A percentile compares a stretch with the other conserved stretches of the same genome.
These are phyloP conservation scores for Mamestra configurata DNA, from an alignment of 1,140 invertebrate genomes.

Conservation along the genomic window DNA sequence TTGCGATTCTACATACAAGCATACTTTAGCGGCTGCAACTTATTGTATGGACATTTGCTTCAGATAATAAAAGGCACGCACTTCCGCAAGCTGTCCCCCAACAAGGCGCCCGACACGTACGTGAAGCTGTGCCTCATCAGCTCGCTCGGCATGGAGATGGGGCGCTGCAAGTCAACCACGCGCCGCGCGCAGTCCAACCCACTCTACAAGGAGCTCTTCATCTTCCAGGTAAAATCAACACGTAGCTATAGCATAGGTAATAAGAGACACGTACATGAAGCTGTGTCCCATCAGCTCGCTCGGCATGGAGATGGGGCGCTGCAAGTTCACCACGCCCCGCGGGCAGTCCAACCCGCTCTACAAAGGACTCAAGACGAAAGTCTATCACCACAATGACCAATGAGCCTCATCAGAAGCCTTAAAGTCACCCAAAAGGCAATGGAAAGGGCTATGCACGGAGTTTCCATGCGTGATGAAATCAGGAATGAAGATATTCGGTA, in stretches of 20 bases:
- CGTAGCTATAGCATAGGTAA: too few relatives aligned
- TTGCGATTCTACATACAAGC: too few relatives aligned
- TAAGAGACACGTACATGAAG: constrained; percentile 98
- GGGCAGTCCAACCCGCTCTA: constrained; percentile 98
- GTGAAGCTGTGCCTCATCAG: constrained; percentile 97
- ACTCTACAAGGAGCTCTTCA: constrained; percentile 98
- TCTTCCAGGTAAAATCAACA: constrained; percentile 97
- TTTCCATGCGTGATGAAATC: too few relatives aligned
- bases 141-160: constrained; percentile 97
- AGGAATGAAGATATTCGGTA: too few relatives aligned
- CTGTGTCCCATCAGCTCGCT: constrained; percentile 96
- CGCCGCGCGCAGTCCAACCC: constrained; percentile 97
- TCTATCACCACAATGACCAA: too few relatives aligned
- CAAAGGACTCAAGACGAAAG: constrained; percentile 98
- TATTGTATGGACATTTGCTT: too few relatives aligned
- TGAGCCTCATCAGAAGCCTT: too few relatives aligned
- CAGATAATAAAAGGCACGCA: constrained; percentile 96
- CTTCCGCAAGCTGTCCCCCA: constrained; percentile 93
- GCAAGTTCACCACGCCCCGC: constrained; percentile 96
- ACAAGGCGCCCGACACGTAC: constrained; percentile 96
- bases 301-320: constrained; percentile 96
- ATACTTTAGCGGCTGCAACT: too few relatives aligned
- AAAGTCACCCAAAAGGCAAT: too few relatives aligned
- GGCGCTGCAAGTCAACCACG: constrained; percentile 96
- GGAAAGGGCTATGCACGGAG: too few relatives aligned